Conservation (phyloP, 2,113 vertebrate genomes). For the Nothocercus nigrocapillus region DNA sequence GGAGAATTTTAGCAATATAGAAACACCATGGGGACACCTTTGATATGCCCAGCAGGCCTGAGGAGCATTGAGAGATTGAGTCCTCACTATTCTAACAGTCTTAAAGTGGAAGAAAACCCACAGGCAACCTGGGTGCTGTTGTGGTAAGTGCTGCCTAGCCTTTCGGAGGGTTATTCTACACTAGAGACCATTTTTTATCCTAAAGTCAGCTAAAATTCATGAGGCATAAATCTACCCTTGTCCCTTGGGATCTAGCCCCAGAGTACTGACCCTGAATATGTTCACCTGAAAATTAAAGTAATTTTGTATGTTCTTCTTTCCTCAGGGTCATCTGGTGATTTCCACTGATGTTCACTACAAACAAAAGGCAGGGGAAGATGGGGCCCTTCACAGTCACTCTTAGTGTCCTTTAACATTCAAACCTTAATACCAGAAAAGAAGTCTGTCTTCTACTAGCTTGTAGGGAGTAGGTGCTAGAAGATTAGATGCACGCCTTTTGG, state of each 20-base stretch:
- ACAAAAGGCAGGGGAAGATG: conserved; percentile 2
- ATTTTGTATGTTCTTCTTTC: background rate
- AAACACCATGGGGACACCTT: background rate
- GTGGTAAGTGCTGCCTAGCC: background rate
- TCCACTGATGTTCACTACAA: conserved; percentile 65
- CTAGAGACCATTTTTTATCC: background rate
- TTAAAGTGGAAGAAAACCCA: background rate
- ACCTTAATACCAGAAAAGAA: background rate
- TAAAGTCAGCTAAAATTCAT: background rate
- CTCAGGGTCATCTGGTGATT: conserved; percentile 71
- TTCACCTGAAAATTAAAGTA: background rate
- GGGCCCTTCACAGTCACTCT: conserved; percentile 12
- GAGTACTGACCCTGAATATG: background rate
- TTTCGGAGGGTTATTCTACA: background rate
- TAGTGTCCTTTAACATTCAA: background rate
- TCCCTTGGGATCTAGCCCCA: background rate
- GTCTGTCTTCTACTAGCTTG: background rate
- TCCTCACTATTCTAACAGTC: background rate
- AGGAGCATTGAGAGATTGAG: background rate
- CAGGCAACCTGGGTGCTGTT: background rate
- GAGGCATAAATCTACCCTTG: background rate
- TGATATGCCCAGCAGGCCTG: background rate
- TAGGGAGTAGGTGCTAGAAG: background rate
- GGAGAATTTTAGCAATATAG: background rate
- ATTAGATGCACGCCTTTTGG: background rate